A percentile compares a stretch with the other conserved stretches of the same genome.
phyloP scores from a whole-genome alignment of 2,113 vertebrate species.

The Macrotis lagotis region DNA sequence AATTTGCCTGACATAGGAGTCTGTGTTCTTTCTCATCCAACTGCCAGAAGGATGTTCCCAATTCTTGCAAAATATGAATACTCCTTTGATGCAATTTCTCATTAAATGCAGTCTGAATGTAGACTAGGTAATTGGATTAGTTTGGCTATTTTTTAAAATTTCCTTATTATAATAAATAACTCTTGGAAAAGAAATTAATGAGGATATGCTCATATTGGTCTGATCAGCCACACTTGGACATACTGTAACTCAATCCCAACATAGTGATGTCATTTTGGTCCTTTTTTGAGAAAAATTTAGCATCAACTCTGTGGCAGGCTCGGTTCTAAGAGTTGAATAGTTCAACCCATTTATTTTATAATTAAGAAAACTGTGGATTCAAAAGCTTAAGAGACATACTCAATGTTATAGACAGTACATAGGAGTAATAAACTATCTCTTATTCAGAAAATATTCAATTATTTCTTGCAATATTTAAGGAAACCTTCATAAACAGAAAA shows the following conservation, averaged over 20 bases:
- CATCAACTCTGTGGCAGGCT: background rate
- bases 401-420: background rate
- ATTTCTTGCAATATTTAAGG: too few species aligned
- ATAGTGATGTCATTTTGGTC: too few species aligned
- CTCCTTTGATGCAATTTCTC: background rate
- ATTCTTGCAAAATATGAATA: background rate
- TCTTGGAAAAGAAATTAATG: background rate
- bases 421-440: background rate
- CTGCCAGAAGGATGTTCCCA: background rate
- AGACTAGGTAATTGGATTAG: too few species aligned
- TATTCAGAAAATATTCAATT: too few species aligned
- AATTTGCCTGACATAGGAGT: background rate
- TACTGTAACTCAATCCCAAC: too few species aligned
- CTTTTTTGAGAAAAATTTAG: background rate
- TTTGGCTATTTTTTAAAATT: too few species aligned
- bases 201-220: background rate
- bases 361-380: background rate
- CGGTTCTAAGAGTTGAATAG: background rate
- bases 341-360: background rate
- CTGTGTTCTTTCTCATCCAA: background rate
- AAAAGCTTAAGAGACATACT: background rate
- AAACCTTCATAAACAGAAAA: too few species aligned
- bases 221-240: too few species aligned
- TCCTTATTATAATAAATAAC: background rate
- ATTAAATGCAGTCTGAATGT: background rate